Conservation (phyloP, 2,888 invertebrate genomes). For the Eupeodes luniger region DNA sequence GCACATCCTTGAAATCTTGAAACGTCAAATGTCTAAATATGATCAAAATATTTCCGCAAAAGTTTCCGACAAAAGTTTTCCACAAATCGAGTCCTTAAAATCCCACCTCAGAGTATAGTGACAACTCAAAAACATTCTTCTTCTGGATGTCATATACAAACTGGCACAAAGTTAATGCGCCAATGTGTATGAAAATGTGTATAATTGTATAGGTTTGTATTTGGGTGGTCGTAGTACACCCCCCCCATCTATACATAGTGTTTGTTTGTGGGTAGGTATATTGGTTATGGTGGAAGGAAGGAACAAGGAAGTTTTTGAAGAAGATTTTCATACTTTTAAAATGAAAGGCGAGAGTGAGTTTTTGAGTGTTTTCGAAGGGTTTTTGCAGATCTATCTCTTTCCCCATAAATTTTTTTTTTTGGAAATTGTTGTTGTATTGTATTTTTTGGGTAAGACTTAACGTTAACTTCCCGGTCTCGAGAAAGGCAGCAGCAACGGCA, state of each 20-base stretch:
- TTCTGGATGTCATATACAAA: constrained; percentile 22
- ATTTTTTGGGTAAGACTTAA: background rate
- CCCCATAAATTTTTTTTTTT: background rate
- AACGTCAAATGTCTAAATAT: constrained; percentile 73
- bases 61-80: constrained; percentile 59
- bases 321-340: constrained; percentile 63
- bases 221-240: no score
- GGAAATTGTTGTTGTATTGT: background rate
- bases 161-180: constrained; percentile 35
- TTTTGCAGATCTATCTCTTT: constrained; percentile 24
- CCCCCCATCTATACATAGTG: no score
- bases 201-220: background rate
- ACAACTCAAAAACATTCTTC: constrained; percentile 68
- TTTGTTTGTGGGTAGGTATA: background rate
- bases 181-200: background rate
- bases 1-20: constrained; percentile 56
- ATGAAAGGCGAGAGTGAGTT: constrained; percentile 16
- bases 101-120: constrained; percentile 53
- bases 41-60: constrained; percentile 69
- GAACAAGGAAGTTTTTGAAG: constrained; percentile 35
- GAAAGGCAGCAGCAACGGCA: background rate
- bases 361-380: constrained; percentile 44
- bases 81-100: constrained; percentile 63
- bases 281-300: constrained; percentile 10
- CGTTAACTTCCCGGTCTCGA: background rate